phyloP scores from a whole-genome alignment of 2,888 invertebrate genomes.

The Coronaproctus castanopsis region DNA sequence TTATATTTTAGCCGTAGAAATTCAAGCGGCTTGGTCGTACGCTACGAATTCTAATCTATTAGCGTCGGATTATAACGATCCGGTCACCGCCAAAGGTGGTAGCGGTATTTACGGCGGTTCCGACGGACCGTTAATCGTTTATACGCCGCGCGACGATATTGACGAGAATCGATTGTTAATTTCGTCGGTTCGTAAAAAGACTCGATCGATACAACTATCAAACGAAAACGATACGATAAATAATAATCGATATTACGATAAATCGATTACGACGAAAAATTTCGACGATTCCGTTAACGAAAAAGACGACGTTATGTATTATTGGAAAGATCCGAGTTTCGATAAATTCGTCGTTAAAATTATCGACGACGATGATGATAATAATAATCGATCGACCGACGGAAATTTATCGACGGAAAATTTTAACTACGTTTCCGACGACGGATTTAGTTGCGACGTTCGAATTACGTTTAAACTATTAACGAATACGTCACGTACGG shows the following conservation, averaged over 20 bases:
- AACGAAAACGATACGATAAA: background rate
- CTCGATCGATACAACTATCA: background rate
- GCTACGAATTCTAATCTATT: constrained; percentile 30
- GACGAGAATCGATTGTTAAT: background rate
- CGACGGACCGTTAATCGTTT: constrained; percentile 21
- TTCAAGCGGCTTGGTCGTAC: constrained; percentile 31
- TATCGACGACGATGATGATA: background rate
- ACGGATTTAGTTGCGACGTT: background rate
- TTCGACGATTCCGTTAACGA: background rate
- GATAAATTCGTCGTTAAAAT: background rate
- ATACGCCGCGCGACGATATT: constrained; percentile 14
- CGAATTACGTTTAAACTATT: background rate
- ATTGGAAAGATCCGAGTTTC: background rate
- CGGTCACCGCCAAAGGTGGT: constrained; percentile 27
- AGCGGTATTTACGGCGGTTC: constrained; percentile 32
- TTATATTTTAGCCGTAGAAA: constrained; percentile 25
- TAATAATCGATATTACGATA: background rate
- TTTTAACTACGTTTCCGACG: background rate
- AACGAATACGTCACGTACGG: background rate
- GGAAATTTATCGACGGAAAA: too few species aligned
- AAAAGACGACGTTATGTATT: background rate
- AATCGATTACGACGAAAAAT: background rate
- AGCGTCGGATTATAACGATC: constrained; percentile 30
- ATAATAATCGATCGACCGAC: too few species aligned
- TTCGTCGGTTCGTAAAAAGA: background rate